Base-by-base conservation (phyloP, 1,140 invertebrate genomes). In the Drosophila littoralis region DNA sequence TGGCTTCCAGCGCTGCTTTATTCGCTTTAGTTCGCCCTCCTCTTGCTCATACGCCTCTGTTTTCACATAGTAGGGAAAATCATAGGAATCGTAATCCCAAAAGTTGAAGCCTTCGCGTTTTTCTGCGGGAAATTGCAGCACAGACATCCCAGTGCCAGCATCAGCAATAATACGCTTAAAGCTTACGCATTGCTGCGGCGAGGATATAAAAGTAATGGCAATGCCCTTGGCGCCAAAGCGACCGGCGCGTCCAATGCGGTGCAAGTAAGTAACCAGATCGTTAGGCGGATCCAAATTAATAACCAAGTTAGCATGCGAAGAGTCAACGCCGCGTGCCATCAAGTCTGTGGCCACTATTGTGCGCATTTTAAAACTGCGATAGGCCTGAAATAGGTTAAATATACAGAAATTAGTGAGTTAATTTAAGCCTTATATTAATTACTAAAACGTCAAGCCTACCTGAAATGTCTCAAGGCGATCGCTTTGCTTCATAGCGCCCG, bases 221-320 rank as follows among this genome's bases (percentile, higher is more conserved):
- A 95, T 94, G 61, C 96, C 97, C 85, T 94, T 94, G 13, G 96
- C 95, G 1, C 97, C 97, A 93, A 96, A 99, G 78, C 98, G 94
- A 1, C 98, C 98, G 57, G 98, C 97, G 81, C 98, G 94, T 6
- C 98, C 98, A 89, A 99, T 98, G 91, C 98, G 94, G 93, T 99
- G 99, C 66, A 99, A 94, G 94, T 99, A 99, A 2, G 97, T 98
- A 60, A 97, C 95, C 79, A 94, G 94, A 90, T 98, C 96, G 54
- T 79, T 84, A 1, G 99, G 97, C 43, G 96, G 91, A 92, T 99
- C 98, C 81, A 99, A 94, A 93, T 99, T 99, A 8, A 99, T 95
- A 1, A 99, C 96, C 45, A 99, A 93, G 94, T 99, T 97, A 7
- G 99, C 96, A 93, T 98, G 96, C 58, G 96, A 95, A 8, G 96